A percentile compares a stretch with the other conserved stretches of the same genome.
Conservation (phyloP, 1,140 invertebrate species). For the Papilio glaucus region DNA sequence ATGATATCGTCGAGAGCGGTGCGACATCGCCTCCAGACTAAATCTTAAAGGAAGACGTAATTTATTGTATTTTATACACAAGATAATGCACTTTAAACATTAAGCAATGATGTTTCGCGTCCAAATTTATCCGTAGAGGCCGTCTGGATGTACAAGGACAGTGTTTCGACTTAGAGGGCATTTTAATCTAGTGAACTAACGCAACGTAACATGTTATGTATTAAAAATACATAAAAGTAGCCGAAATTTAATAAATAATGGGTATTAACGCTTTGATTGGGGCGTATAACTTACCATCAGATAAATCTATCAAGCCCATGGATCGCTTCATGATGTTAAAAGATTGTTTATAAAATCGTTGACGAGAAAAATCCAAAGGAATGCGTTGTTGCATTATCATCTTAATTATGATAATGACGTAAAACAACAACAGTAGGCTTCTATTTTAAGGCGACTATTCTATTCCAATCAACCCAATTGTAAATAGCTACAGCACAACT, state of each 20-base stretch:
- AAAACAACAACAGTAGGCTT: background rate
- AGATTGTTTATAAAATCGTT: background rate
- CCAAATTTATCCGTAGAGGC: background rate
- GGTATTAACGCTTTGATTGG: too few species aligned
- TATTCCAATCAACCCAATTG: constrained; percentile 2
- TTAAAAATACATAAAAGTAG: too few species aligned
- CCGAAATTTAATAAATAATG: too few species aligned
- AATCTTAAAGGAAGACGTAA: constrained; percentile 29
- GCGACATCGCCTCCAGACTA: constrained; percentile 1
- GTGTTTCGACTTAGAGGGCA: too few species aligned
- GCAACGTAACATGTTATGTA: too few species aligned
- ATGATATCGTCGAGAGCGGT: constrained; percentile 9
- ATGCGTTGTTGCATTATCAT: too few species aligned
- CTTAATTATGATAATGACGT: too few species aligned
- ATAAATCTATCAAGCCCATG: too few species aligned
- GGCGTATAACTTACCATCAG: too few species aligned
- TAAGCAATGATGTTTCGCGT: background rate
- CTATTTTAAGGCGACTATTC: background rate
- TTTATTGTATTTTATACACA: constrained; percentile 23
- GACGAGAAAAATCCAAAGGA: too few species aligned
- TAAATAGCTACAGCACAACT: constrained; percentile 1
- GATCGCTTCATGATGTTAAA: too few species aligned
- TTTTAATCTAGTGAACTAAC: too few species aligned
- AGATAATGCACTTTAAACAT: background rate
- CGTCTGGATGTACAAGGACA: background rate